phyloP scores from a whole-genome alignment of 1,140 invertebrate genomes.

The Delia radicum region DNA sequence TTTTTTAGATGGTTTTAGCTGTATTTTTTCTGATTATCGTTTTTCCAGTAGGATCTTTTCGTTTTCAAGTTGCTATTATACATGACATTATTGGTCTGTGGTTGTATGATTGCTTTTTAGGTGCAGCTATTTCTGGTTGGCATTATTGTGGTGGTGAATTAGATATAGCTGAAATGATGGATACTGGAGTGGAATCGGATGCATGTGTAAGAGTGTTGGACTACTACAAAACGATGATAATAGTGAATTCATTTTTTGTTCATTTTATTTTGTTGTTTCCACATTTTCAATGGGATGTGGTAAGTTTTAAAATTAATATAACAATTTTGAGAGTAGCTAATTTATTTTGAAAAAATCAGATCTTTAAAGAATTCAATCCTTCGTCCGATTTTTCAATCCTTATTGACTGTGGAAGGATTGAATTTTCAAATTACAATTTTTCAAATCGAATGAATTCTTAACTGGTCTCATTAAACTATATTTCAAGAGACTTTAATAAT shows the following conservation, averaged over 20 bases:
- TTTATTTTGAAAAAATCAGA: too few relatives aligned
- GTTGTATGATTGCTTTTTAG: not conserved
- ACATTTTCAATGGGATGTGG: not conserved
- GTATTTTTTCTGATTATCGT: not conserved
- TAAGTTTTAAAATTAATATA: too few relatives aligned
- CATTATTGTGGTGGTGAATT: not conserved
- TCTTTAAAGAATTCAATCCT: too few relatives aligned
- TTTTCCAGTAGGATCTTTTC: not conserved
- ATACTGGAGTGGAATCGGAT: not conserved
- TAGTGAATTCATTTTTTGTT: not conserved
- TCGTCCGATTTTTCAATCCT: too few relatives aligned
- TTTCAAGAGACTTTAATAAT: too few relatives aligned
- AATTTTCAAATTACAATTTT: too few relatives aligned
- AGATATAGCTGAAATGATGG: not conserved
- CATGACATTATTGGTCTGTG: not conserved
- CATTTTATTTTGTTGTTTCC: not conserved
- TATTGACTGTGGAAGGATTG: too few relatives aligned
- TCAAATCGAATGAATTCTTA: too few relatives aligned
- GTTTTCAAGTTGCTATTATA: not conserved
- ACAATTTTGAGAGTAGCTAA: too few relatives aligned
- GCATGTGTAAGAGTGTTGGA: not conserved
- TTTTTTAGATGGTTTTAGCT: not conserved
- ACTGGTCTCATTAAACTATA: too few relatives aligned
- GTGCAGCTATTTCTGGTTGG: not conserved
- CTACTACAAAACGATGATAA: not conserved